Conservation (phyloP, 2,797 vertebrate genomes). For the Lepilemur ruficaudatus region DNA sequence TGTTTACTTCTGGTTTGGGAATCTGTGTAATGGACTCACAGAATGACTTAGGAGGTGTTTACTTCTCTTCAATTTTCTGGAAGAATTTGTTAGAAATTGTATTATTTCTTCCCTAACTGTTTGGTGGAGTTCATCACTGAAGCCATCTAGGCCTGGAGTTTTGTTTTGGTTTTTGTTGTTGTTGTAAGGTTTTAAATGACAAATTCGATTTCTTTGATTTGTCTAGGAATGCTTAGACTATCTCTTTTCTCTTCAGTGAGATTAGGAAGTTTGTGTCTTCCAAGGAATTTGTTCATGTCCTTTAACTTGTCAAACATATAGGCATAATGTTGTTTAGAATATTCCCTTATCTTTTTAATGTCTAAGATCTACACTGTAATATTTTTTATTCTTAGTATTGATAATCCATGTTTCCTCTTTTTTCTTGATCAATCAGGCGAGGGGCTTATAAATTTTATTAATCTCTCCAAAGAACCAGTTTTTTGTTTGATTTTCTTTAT, state of each 20-base stretch:
- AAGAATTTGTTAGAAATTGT: background rate
- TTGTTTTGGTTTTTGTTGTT: background rate
- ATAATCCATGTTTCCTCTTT: background rate
- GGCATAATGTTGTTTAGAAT: background rate
- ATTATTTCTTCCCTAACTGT: background rate
- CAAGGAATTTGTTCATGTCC: background rate
- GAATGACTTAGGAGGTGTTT: background rate
- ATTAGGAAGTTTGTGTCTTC: background rate
- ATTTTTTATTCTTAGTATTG: background rate
- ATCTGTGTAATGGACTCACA: background rate
- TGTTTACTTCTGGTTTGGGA: background rate
- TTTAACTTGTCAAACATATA: background rate
- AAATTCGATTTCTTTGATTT: background rate
- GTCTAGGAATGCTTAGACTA: background rate
- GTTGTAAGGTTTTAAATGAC: background rate
- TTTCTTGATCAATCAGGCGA: background rate
- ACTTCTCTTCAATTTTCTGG: conserved; percentile 27
- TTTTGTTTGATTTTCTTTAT: background rate
- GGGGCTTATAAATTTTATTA: background rate
- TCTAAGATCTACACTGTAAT: background rate
- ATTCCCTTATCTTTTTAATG: background rate
- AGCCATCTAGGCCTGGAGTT: background rate
- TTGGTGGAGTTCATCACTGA: background rate
- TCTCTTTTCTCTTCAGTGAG: background rate
- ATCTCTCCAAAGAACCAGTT: background rate